These are phyloP conservation scores for Psix sp. DNA, from an alignment of 1,140 invertebrate species.

Conservation along the genomic window DNA sequence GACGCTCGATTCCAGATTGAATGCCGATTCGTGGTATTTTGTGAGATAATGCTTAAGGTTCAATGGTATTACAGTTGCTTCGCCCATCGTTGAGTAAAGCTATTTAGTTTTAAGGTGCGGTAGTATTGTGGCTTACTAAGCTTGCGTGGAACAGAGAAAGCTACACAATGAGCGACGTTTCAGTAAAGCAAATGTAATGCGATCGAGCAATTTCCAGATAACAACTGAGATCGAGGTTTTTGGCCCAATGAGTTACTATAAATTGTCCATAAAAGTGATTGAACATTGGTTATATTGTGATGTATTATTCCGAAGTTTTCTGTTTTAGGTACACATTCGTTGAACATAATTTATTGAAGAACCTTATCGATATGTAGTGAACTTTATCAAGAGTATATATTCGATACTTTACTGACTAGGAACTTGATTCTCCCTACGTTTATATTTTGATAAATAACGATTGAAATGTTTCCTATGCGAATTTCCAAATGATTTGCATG, in stretches of 20 bases:
- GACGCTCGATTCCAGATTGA: constrained; percentile 26
- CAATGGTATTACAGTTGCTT: constrained; percentile 34
- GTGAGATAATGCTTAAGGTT: constrained; percentile 19
- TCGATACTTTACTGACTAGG: no score
- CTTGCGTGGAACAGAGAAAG: background rate
- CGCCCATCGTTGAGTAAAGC: constrained; percentile 28
- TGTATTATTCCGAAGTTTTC: background rate
- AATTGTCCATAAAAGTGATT: no score
- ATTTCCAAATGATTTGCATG: constrained; percentile 16
- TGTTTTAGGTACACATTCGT: no score
- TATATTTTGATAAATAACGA: constrained; percentile 2
- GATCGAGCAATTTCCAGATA: constrained; percentile 19
- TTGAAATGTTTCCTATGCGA: constrained; percentile 3
- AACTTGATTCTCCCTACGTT: background rate
- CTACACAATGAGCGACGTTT: constrained; percentile 10
- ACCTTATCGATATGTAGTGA: no score
- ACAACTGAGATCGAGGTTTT: constrained; percentile 15
- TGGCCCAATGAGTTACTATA: background rate
- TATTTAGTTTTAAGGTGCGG: constrained; percentile 30
- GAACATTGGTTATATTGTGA: background rate
- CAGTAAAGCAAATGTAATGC: constrained; percentile 23
- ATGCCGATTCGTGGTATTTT: constrained; percentile 30
- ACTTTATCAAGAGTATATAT: no score
- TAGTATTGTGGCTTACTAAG: constrained; percentile 23
- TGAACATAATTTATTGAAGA: no score